Evolutionary conservation across 2,113 vertebrate genomes (phyloP).

Genomic region (Herpetotheres cachinnans): DNA sequence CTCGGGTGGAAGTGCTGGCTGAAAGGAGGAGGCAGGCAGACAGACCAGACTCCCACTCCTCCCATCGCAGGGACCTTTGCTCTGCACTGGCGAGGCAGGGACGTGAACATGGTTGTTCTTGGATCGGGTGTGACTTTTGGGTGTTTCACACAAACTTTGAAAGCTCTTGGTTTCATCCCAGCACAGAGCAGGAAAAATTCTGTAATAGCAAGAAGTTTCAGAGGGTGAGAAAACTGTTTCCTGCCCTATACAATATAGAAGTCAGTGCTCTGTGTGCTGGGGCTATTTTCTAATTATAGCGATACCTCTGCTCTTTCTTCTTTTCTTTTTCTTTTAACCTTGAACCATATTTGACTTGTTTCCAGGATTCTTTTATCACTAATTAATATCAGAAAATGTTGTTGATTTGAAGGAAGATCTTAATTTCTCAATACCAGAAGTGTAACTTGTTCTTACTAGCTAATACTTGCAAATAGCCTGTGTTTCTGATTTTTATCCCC

Average conservation of each 20-base stretch:
- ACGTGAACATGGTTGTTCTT: not conserved
- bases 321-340: not conserved
- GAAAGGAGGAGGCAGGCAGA: not conserved
- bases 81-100: not conserved
- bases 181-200: not conserved
- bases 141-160: not conserved
- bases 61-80: not conserved
- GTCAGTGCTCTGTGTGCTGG: not conserved
- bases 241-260: not conserved
- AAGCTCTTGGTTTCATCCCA: constrained; percentile 1
- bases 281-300: not conserved
- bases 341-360: not conserved
- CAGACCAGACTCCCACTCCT: not conserved
- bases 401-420: not conserved
- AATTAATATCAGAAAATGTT: not conserved
- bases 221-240: not conserved
- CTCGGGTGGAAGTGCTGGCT: not conserved
- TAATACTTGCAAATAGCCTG: not conserved
- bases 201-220: not conserved
- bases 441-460: not conserved
- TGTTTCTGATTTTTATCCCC: not conserved
- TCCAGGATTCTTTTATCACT: not conserved
- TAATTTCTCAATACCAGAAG: not conserved
- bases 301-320: not conserved
- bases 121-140: not conserved